Evolutionary conservation across 2,797 vertebrate genomes (phyloP).

Genomic region (Enteromius viviparus): DNA sequence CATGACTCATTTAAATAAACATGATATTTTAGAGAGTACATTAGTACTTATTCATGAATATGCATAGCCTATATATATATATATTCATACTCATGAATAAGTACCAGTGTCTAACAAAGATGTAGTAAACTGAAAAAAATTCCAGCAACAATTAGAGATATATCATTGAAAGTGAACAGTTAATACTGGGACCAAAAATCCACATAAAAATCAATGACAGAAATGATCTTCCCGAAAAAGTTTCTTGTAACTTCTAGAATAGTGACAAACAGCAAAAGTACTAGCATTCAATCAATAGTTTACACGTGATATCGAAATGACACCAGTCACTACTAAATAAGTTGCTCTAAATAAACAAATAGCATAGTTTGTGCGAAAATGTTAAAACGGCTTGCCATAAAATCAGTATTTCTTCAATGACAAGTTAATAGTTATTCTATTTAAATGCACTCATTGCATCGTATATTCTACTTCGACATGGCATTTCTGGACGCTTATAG

Average conservation of each 20-base stretch:
- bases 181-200: background rate
- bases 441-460: background rate
- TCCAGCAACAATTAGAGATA: background rate
- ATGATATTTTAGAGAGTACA: background rate
- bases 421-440: background rate
- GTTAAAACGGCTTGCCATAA: conserved; percentile 15
- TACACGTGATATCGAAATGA: background rate
- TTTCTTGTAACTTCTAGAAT: background rate
- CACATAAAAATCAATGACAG: background rate
- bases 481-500: background rate
- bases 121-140: background rate
- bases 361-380: background rate
- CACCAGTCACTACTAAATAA: background rate
- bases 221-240: background rate
- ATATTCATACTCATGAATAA: background rate
- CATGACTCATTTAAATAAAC: background rate
- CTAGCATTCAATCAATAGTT: background rate
- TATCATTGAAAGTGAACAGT: background rate
- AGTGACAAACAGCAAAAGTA: background rate
- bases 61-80: no score
- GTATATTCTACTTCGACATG: conserved; percentile 1
- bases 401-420: conserved; percentile 4
- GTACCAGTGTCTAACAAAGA: background rate
- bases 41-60: no score
- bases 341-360: background rate